Evolutionary conservation across 2,797 vertebrate genomes (phyloP).

Genomic region (Phylloscopus collybita): DNA sequence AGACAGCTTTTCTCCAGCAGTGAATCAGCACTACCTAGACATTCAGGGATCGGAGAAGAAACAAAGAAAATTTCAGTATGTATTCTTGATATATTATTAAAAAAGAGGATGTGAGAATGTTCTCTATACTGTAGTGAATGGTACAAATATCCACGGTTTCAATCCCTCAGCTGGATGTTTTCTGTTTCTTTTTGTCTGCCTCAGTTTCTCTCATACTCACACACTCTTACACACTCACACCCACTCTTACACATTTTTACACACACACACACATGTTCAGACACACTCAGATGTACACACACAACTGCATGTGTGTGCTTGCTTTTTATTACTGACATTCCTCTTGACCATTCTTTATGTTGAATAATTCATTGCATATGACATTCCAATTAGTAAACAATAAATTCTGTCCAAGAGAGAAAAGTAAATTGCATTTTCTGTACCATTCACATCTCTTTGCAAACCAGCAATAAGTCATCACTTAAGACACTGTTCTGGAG

Average conservation of each 20-base stretch:
- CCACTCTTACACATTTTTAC: background rate
- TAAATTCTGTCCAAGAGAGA: slow-evolving; percentile 39
- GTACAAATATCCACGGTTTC: background rate
- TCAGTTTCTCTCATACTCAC: background rate
- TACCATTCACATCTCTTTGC: background rate
- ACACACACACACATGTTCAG: background rate
- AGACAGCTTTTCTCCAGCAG: background rate
- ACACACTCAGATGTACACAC: background rate
- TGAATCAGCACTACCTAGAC: background rate
- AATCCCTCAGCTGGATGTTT: background rate
- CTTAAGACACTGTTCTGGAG: slow-evolving; percentile 15
- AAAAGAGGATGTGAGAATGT: background rate
- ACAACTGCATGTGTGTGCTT: background rate
- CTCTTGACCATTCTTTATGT: background rate
- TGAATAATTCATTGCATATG: slow-evolving; percentile 46
- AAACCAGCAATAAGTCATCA: slow-evolving; percentile 47
- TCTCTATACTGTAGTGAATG: background rate
- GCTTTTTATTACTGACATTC: background rate
- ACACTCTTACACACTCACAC: background rate
- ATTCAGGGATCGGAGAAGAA: background rate
- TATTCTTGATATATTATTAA: background rate
- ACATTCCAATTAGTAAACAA: slow-evolving; percentile 68
- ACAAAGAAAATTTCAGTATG: background rate
- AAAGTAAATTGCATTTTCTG: slow-evolving; percentile 58
- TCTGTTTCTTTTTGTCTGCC: background rate